Evolutionary conservation across 2,113 vertebrate species (phyloP), one percentile per base, ranked within the genome.

Genomic region (Sylvia atricapilla): DNA sequence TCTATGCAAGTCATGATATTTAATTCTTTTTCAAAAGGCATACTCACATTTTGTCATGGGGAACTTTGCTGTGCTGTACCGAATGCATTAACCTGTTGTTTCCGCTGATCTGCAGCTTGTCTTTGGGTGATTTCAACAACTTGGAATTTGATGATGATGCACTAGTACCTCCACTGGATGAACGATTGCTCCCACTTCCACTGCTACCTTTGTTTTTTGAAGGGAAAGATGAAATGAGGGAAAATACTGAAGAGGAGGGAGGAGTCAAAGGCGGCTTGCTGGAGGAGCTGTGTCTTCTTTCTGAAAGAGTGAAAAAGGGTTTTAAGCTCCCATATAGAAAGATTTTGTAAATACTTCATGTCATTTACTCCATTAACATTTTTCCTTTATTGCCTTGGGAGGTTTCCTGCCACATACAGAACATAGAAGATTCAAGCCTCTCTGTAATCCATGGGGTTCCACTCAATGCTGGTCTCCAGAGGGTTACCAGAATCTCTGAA

Each of bases 251-350:
- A 50, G 98, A 96, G 82, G 98, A 97, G 59, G 98, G 97, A 79
- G 98, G 97, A 63, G 98, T 98, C 95, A 98, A 96, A 89, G 98
- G 97, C 24, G 98, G 98, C 96, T 99, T 99, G 98, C 96, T 98
- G 97, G 98, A 98, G 70, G 99, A 99, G 98, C 98, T 98, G 94
- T 99, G 99, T 99, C 99, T 99, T 99, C 99, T 99, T 98, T 99
- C 99, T 98, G 97, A 72, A 98, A 97, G 39, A 92, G 83, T 13
- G 30, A 74, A 75, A 69, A 49, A 8, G 4, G 5, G 11, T 1
- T 59, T 83, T 88, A 56, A 66, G 56, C 10, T 90, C n/a, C 25
- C 60, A 64, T 27, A 68, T 3, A 84, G 68, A 69, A 94, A 72
- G 27, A 82, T 62, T 58, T 91, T 31, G 50, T 44, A 75, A 83